These are phyloP conservation scores for Linyphia triangularis DNA, from an alignment of 2,888 invertebrate species.

Conservation along the genomic window DNA sequence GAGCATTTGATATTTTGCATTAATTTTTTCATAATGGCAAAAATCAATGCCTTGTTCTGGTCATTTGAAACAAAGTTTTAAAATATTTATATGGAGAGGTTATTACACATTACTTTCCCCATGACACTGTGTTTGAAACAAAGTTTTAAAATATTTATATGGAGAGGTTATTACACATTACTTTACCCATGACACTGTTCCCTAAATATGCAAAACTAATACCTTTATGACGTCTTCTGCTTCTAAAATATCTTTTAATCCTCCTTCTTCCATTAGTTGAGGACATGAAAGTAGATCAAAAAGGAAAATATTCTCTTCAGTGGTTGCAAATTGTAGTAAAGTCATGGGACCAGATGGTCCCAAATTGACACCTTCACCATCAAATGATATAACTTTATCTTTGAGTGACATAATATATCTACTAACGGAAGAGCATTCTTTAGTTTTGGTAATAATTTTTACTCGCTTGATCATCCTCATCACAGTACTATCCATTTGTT, in stretches of 20 bases:
- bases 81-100: too few species aligned
- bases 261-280: conserved; percentile 87
- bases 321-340: conserved; percentile 86
- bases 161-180: too few species aligned
- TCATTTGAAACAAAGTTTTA: too few species aligned
- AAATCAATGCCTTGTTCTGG: too few species aligned
- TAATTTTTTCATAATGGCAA: too few species aligned
- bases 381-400: conserved; percentile 86
- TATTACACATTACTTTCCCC: too few species aligned
- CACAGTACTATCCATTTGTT: conserved; percentile 63
- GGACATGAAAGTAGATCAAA: conserved; percentile 93
- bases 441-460: conserved; percentile 88
- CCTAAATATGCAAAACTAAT: conserved; percentile 75
- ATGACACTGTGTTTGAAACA: too few species aligned
- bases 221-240: conserved; percentile 90
- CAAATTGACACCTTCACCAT: conserved; percentile 95
- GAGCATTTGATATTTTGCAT: too few species aligned
- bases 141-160: too few species aligned
- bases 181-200: too few species aligned
- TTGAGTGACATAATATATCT: conserved; percentile 79
- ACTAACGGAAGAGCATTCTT: conserved; percentile 87
- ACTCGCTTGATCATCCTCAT: conserved; percentile 89
- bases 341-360: conserved; percentile 93
- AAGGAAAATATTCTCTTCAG: conserved; percentile 89
- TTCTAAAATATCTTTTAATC: conserved; percentile 89